Evolutionary conservation across 2,797 vertebrate genomes (phyloP), one percentile per base, ranked within the genome.

Genomic region (Echeneis naucrates): DNA sequence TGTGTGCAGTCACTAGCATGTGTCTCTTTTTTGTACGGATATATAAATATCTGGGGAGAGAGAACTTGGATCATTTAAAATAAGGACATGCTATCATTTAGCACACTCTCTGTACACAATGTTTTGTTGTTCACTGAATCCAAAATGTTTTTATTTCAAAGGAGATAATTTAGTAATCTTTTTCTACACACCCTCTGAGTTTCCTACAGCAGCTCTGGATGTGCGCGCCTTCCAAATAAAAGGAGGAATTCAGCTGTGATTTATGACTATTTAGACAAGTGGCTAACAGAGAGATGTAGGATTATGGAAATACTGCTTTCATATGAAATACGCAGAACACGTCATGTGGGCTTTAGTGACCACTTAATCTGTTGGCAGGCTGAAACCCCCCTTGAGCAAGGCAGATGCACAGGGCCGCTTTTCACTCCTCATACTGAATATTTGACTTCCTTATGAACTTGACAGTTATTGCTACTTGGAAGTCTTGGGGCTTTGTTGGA

Each of bases 221-320:
- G 88, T 84, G 62, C 71, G 48, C 77, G 59, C 51, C 87, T 89
- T 87, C 86, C 77, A 86, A 93, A 94, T 88, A 92, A 92, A 91
- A 92, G 87, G 81, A 89, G 90, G 93, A 95, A 93, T 95, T 92
- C 84, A 78, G 76, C 48, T n/a, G 77, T 95, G 95, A 96, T 96
- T 96, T 95, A 96, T 91, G 84, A 88, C 87, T 97, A 94, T 97
- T 97, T 96, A 92, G 93, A 96, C 96, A 96, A 96, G 95, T 95
- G 95, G 94, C 5, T 89, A 95, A 91, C 94, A 94, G 94, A 93
- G 89, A 76, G 68, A 88, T 88, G 85, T 84, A 81, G 77, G 89
- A 91, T 88, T 89, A 89, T 90, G 85, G 88, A 93, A 94, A 93
- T 90, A 76, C 72, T 86, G 85, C 74, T 87, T 94, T 92, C 88